Evolutionary conservation across 1,140 invertebrate species (phyloP), one percentile per base, ranked within the genome.

Genomic region (Hypothenemus hampei): DNA sequence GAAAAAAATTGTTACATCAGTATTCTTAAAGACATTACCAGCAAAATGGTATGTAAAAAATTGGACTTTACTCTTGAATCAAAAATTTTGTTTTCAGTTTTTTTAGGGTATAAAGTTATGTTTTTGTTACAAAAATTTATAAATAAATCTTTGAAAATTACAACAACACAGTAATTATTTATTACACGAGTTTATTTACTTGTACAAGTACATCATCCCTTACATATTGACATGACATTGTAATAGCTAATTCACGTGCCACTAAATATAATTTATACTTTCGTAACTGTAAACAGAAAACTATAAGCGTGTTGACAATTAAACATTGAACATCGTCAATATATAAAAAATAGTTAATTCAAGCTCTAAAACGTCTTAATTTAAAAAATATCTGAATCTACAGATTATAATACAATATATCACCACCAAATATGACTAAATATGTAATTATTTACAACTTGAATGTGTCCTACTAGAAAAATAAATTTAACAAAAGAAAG

Each of bases 391-490:
- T 31, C 10, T 31, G 10, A 13, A 31, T 31, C 26, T n/a, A n/a
- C n/a, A 29, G 26, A 29, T n/a, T 29, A 29, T 29, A 29, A 29
- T 29, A 29, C n/a, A 37, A 37, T 11, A 37, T 37, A 37, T 37
- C 36, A 37, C 36, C 36, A 37, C 36, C 11, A 37, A 2, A 37
- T 13, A 37, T 37, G 36, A 37, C 36, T 37, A 37, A 37, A 8
- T 37, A 8, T 37, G 26, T 13, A 31, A 31, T 31, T 31, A 31
- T 31, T 3, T 31, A 31, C 26, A 31, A 1, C 13, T 31, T 31
- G 26, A 11, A 31, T 11, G 13, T 31, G 13, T 31, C 13, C 26
- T 11, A 31, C 26, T 13, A 31, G 13, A 8, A 31, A 29, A 31
- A 11, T 31, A 8, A 13, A 1, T 31, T 31, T 1, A 31, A 31